Base-by-base conservation (phyloP, 1,140 invertebrate species). In the Hyles euphorbiae region DNA sequence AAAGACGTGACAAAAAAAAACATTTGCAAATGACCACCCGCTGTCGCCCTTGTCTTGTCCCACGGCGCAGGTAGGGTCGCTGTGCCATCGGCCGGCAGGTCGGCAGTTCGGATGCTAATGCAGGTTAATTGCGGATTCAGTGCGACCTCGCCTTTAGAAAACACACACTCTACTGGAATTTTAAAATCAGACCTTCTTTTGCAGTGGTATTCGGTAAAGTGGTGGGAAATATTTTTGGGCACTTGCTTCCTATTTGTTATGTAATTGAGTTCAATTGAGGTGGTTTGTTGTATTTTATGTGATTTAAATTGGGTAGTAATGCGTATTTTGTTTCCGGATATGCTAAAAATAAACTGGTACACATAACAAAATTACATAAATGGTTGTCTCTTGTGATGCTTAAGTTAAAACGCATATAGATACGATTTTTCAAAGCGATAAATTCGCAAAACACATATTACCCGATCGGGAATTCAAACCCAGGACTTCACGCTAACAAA, bases 121-220 rank as follows among this genome's bases (percentile, higher is more conserved):
- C 67, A 58, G 74, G 68, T 72, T 74, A 76, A 81, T 76, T 77
- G 76, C 74, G 60, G 70, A 75, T 74, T 77, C 71, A 72, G 60
- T 53, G 45, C 68, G 66, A 72, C 65, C 70, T 67, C 53, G 58
- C 61, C 68, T 74, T 67, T 72, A 74, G 70, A 81, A 74, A 76
- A 73, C 67, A 53, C 44, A 60, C 46, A 68, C 63, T 40, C 51
- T 60, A 61, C 46, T 51, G 58, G 76, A 76, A 77, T 77, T 68
- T 72, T 69, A 75, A 74, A 51, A 2, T 56, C 22, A 36, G 2
- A 44, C 50, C 34, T 32, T 44, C 36, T 54, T 54, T 44, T 54
- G 40, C 11, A 40, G 1, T 52, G 9, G 33, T 52, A 52, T 52
- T 52, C 34, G 36, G 36, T 50, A 5, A 50, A 50, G 0, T 22